Evolutionary conservation across 2,888 invertebrate species (phyloP).

Genomic region (Sthenelais limicola): DNA sequence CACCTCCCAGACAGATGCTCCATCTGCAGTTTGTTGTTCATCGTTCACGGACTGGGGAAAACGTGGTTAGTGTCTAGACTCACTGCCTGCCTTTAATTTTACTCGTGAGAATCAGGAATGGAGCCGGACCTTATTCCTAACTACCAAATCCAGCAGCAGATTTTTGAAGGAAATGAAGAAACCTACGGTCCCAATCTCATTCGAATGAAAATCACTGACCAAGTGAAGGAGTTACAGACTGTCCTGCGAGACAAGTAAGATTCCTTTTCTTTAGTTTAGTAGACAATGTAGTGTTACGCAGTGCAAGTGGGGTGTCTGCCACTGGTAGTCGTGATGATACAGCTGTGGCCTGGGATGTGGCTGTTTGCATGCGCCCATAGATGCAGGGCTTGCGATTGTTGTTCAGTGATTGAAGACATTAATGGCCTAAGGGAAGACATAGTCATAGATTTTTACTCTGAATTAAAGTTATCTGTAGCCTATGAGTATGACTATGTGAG

Average conservation of each 20-base stretch:
- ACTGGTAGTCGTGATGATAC: conserved; percentile 1
- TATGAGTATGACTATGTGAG: no score
- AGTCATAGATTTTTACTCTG: no score
- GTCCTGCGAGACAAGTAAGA: conserved; percentile 74
- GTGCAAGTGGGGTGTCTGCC: no score
- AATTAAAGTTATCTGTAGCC: no score
- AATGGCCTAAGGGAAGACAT: no score
- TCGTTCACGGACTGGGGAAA: no score
- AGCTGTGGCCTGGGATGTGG: neutral
- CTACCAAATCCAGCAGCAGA: neutral
- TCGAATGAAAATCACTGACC: conserved; percentile 64
- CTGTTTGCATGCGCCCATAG: neutral
- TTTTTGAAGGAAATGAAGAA: conserved; percentile 49
- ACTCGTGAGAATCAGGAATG: conserved; percentile 37
- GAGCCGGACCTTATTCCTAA: conserved; percentile 41
- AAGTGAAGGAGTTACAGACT: conserved; percentile 73
- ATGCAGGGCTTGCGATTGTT: neutral
- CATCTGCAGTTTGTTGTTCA: no score
- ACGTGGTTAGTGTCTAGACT: conserved; percentile 30
- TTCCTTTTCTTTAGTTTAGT: no score
- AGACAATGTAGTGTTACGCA: no score
- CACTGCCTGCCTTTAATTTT: no score
- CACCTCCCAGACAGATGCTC: no score
- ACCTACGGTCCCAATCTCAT: conserved; percentile 61
- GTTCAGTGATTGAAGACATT: no score